Evolutionary conservation across 1,140 invertebrate species (phyloP).

Genomic region (Acromyrmex charruanus): DNA sequence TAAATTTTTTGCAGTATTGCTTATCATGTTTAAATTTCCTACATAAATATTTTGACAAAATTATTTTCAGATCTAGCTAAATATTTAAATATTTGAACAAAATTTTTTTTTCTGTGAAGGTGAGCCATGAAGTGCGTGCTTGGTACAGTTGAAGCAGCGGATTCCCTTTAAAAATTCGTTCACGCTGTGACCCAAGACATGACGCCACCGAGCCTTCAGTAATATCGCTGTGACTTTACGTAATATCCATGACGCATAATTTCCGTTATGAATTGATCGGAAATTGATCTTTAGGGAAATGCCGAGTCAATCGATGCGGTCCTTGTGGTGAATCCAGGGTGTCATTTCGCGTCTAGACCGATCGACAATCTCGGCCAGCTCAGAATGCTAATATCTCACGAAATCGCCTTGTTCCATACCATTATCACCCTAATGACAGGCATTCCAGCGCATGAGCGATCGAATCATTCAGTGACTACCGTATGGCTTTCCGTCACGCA

Average conservation of each 20-base stretch:
- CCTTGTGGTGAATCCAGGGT: slow-evolving; percentile 46
- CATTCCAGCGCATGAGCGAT: slow-evolving; percentile 39
- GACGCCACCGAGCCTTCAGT: neutral
- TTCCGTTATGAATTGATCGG: slow-evolving; percentile 57
- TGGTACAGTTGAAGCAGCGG: slow-evolving; percentile 2
- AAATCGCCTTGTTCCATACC: slow-evolving; percentile 49
- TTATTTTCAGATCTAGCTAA: too few relatives aligned
- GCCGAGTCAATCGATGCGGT: slow-evolving; percentile 17
- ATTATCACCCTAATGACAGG: slow-evolving; percentile 67
- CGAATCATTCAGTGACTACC: slow-evolving; percentile 40
- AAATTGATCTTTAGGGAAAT: slow-evolving; percentile 53
- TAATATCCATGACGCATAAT: slow-evolving; percentile 53
- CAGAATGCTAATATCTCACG: slow-evolving; percentile 55
- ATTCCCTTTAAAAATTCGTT: slow-evolving; percentile 38
- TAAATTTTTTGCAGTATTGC: too few relatives aligned
- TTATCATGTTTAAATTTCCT: too few relatives aligned
- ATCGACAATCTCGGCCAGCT: slow-evolving; percentile 43
- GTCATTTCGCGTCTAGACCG: slow-evolving; percentile 38
- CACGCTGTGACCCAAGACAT: neutral
- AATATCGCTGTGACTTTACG: slow-evolving; percentile 31
- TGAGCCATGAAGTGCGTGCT: neutral
- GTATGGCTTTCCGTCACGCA: slow-evolving; percentile 42
- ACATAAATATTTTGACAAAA: too few relatives aligned
- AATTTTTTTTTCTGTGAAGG: too few relatives aligned
- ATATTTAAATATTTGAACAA: too few relatives aligned